Evolutionary conservation across 2,888 invertebrate genomes (phyloP).

Genomic region (Polydrusus cervinus): DNA sequence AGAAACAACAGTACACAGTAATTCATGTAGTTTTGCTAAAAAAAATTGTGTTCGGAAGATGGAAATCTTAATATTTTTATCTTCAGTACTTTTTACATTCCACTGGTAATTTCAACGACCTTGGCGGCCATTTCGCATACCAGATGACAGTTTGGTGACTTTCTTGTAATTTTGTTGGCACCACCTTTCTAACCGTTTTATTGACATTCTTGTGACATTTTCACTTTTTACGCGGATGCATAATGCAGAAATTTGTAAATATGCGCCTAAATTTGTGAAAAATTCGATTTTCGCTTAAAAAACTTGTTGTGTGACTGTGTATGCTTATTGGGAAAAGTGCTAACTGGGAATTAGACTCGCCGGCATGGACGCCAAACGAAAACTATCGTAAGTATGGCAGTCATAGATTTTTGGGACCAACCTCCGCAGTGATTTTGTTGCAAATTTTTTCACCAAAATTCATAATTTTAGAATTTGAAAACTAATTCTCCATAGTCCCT

Average conservation of each 20-base stretch:
- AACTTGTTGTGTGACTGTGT: not conserved
- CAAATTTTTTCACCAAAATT: not conserved
- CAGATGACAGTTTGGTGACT: conserved; percentile 2
- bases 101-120: not conserved
- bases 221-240: conserved; percentile 6
- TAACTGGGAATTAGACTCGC: conserved; percentile 3
- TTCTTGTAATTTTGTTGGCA: conserved; percentile 1
- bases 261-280: conserved; percentile 37
- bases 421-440: not conserved
- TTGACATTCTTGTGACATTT: conserved; percentile 37
- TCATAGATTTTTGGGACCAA: conserved; percentile 9
- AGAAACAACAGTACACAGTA: no score
- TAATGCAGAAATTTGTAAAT: conserved; percentile 35
- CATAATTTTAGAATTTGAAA: not conserved
- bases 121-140: not conserved
- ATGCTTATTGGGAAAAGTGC: not conserved
- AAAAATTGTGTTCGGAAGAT: no score
- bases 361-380: conserved; percentile 53
- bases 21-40: no score
- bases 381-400: conserved; percentile 52
- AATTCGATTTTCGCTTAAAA: conserved; percentile 13
- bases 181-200: conserved; percentile 18
- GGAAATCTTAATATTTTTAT: no score
- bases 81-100: no score
- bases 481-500: not conserved